phyloP scores from a whole-genome alignment of 2,888 invertebrate species.

The Ormyrus pomaceus region DNA sequence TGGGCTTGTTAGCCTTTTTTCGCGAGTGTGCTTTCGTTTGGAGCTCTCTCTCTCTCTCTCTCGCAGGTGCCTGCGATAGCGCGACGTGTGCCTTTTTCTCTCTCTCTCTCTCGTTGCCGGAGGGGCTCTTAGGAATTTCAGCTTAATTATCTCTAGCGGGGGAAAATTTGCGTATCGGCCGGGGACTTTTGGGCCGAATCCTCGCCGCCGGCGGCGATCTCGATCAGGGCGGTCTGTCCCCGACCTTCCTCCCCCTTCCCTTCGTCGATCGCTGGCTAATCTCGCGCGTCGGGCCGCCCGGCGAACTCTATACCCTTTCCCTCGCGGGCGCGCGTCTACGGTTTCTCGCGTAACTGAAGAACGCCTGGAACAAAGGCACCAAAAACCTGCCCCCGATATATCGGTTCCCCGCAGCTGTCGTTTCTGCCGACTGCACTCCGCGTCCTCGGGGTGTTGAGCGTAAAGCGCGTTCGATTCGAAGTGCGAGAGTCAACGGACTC shows the following conservation, averaged over 20 bases:
- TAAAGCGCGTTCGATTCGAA: not conserved
- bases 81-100: not conserved
- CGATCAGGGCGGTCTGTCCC: slow-evolving; percentile 35
- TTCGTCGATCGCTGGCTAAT: slow-evolving; percentile 40
- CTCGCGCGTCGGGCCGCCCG: slow-evolving; percentile 27
- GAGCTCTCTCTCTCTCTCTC: too few relatives aligned
- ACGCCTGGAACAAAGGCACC: not conserved
- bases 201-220: not conserved
- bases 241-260: slow-evolving; percentile 30
- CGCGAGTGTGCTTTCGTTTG: not conserved
- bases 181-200: too few relatives aligned
- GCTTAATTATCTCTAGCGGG: too few relatives aligned
- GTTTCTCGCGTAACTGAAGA: slow-evolving; percentile 57
- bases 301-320: slow-evolving; percentile 40
- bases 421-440: too few relatives aligned
- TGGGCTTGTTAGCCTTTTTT: not conserved
- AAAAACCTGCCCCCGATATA: slow-evolving; percentile 5
- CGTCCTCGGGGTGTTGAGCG: too few relatives aligned
- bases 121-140: too few relatives aligned
- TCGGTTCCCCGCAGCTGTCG: not conserved
- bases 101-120: too few relatives aligned
- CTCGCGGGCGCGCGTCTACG: slow-evolving; percentile 35
- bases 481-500: slow-evolving; percentile 48
- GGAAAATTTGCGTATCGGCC: too few relatives aligned
- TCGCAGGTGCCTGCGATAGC: not conserved